Evolutionary conservation across 2,113 vertebrate genomes (phyloP).

Genomic region (Taxidea taxus): DNA sequence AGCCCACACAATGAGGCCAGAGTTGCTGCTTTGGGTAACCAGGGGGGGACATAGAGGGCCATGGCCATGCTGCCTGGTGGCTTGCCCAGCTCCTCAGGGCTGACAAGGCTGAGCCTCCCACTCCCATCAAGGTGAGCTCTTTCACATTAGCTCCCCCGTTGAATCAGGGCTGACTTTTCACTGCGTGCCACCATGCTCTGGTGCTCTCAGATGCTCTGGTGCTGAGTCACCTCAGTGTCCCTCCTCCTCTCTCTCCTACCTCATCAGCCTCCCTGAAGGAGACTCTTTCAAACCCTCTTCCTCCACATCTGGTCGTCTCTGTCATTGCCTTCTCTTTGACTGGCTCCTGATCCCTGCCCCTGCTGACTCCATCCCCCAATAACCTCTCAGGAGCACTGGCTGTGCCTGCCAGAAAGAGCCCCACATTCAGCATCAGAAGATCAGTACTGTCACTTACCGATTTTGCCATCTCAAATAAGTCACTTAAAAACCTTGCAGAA

Average conservation of each 20-base stretch:
- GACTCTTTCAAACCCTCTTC: neutral
- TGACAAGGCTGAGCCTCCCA: neutral
- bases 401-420: neutral
- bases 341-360: neutral
- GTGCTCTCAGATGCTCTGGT: neutral
- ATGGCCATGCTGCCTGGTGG: neutral
- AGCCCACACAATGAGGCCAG: accelerated
- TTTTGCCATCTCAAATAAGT: neutral
- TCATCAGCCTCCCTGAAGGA: neutral
- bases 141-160: neutral
- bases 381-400: neutral
- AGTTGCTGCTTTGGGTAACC: neutral
- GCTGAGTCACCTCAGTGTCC: neutral
- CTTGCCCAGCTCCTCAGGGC: neutral
- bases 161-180: neutral
- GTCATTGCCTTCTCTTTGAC: neutral
- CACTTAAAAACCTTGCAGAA: neutral
- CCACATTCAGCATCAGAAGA: neutral
- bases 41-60: neutral
- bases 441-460: neutral
- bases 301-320: neutral
- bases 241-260: neutral
- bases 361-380: neutral
- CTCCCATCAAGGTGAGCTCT: neutral
- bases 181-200: neutral